Conservation (phyloP, 2,113 vertebrate species). For the Hippocampus abdominalis region DNA sequence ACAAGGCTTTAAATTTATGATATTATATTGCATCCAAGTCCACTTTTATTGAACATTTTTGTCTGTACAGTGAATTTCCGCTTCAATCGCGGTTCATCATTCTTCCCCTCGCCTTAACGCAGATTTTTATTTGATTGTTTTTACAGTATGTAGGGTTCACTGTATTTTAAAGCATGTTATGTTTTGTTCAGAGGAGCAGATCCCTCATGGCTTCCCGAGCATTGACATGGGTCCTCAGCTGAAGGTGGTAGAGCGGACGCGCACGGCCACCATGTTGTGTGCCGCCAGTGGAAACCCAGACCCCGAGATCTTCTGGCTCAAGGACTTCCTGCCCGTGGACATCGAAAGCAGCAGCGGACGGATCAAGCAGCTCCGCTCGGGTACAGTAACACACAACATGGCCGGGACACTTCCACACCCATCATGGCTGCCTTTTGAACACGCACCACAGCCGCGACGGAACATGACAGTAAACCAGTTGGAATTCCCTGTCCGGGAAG, state of each 20-base stretch:
- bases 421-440: neutral
- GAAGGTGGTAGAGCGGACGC: constrained; percentile 93
- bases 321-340: constrained; percentile 95
- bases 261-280: constrained; percentile 95
- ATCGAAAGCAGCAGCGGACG: constrained; percentile 85
- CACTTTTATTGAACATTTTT: neutral
- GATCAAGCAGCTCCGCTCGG: constrained; percentile 96
- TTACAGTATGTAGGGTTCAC: neutral
- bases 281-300: constrained; percentile 94
- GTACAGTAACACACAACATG: constrained; percentile 59
- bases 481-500: no score
- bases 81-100: no score
- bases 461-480: neutral
- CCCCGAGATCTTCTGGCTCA: constrained; percentile 97
- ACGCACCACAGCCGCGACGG: neutral
- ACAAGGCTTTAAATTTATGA: neutral
- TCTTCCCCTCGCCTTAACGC: neutral
- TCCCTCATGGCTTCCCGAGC: constrained; percentile 88
- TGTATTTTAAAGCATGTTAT: constrained; percentile 4
- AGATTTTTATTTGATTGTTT: neutral
- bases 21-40: neutral
- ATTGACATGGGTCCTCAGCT: constrained; percentile 98
- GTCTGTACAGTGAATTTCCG: no score
- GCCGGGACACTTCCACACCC: neutral
- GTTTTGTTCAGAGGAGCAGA: constrained; percentile 83